phyloP scores from a whole-genome alignment of 2,797 vertebrate species.

The Helicolenus hilgendorfi region DNA sequence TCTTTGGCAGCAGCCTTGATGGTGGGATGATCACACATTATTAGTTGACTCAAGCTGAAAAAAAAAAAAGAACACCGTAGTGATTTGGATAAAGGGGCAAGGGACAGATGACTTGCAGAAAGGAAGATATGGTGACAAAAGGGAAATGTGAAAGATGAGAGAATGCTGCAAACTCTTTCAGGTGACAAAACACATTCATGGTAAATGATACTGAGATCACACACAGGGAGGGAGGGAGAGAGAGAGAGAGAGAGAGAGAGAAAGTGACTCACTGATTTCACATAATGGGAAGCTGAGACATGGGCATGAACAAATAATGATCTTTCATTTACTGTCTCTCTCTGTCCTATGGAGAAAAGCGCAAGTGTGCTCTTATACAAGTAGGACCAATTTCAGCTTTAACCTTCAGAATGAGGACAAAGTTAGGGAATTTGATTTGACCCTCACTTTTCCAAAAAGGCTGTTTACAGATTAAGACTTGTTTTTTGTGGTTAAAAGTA shows the following conservation, averaged over 20 bases:
- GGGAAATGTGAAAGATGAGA: constrained; percentile 21
- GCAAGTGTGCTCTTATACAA: background rate
- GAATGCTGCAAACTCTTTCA: background rate
- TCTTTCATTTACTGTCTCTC: background rate
- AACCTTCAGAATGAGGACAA: background rate
- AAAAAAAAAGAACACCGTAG: constrained; percentile 7
- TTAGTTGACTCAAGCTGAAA: constrained; percentile 67
- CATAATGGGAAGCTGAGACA: background rate
- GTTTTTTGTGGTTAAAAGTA: no score
- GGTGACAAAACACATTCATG: background rate
- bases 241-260: background rate
- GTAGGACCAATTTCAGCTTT: background rate
- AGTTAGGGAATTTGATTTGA: background rate
- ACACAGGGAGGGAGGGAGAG: background rate
- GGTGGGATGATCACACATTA: constrained; percentile 80
- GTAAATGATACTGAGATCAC: constrained; percentile 8
- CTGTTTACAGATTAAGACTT: background rate
- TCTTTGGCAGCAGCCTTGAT: constrained; percentile 80
- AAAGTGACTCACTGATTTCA: background rate
- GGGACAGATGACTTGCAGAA: background rate
- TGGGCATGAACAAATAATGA: background rate
- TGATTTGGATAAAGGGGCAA: constrained; percentile 47
- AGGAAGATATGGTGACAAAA: background rate
- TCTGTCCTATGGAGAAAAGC: background rate
- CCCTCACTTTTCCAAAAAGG: background rate